Percentiles rank a stretch among this genome's conserved stretches.
phyloP scores from a whole-genome alignment of 2,797 vertebrate species.

The Tiaroga cobitis region DNA sequence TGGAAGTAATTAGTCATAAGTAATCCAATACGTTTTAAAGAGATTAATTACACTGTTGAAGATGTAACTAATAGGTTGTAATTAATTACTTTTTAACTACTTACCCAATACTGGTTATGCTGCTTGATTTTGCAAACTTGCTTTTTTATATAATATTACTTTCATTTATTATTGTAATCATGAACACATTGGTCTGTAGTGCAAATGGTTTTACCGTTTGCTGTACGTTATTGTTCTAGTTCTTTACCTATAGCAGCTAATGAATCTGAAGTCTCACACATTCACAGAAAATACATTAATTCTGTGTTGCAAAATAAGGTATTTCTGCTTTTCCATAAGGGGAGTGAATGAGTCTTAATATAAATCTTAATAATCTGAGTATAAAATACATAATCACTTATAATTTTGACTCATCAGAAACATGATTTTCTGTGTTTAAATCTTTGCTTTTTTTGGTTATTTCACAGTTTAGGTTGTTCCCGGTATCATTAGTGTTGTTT shows the following conservation, averaged over 20 bases:
- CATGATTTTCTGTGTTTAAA: background rate
- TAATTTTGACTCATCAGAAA: background rate
- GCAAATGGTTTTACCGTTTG: too few relatives aligned
- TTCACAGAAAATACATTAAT: too few relatives aligned
- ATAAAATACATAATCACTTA: too few relatives aligned
- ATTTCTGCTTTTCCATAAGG: slow-evolving; percentile 2
- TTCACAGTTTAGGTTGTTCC: background rate
- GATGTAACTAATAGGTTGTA: background rate
- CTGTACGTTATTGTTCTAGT: too few relatives aligned
- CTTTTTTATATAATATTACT: background rate
- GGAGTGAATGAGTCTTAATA: background rate
- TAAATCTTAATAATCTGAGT: too few relatives aligned
- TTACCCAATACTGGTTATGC: background rate
- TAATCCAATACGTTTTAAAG: background rate
- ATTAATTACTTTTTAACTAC: background rate
- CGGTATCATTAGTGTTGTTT: background rate
- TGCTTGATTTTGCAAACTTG: background rate
- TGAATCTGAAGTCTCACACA: too few relatives aligned
- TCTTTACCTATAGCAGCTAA: too few relatives aligned
- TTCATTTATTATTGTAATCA: background rate
- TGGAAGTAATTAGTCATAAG: background rate
- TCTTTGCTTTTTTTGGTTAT: background rate
- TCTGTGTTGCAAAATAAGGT: too few relatives aligned
- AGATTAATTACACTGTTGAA: background rate
- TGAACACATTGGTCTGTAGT: too few relatives aligned